Percentiles rank a stretch among this genome's conserved stretches.
Conservation (phyloP, 2,888 invertebrate genomes). For the Meliscaeva auricollis region DNA sequence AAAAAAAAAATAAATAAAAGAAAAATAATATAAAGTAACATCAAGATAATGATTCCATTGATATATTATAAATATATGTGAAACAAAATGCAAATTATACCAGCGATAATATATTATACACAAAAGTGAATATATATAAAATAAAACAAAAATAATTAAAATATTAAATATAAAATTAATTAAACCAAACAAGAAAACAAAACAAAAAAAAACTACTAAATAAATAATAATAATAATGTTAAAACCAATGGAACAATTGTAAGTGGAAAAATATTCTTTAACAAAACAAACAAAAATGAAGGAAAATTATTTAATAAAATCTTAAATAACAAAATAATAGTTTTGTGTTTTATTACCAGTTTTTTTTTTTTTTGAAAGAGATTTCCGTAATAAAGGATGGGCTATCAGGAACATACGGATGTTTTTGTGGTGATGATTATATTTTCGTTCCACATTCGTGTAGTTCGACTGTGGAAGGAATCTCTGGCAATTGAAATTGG, state of each 20-base stretch:
- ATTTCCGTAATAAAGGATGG: too few species aligned
- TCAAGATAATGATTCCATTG: conserved; percentile 53
- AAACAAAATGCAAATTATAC: conserved; percentile 75
- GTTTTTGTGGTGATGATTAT: too few species aligned
- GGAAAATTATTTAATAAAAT: conserved; percentile 72
- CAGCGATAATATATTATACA: conserved; percentile 76
- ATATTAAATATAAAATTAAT: neutral
- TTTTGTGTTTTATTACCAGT: conserved; percentile 27
- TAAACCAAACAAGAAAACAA: conserved; percentile 28
- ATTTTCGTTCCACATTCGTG: too few species aligned
- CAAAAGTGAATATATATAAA: conserved; percentile 55
- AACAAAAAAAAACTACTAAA: conserved; percentile 38
- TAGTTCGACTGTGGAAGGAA: too few species aligned
- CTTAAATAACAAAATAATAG: conserved; percentile 61
- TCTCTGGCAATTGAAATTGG: too few species aligned
- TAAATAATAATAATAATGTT: conserved; percentile 42
- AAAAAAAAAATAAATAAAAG: neutral
- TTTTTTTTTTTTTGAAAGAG: too few species aligned
- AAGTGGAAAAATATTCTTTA: conserved; percentile 67
- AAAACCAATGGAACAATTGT: conserved; percentile 71
- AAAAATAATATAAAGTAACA: neutral
- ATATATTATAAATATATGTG: conserved; percentile 47
- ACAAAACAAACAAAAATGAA: conserved; percentile 54
- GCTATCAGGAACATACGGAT: too few species aligned
- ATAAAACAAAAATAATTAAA: conserved; percentile 45